Evolutionary conservation across 92 coral and sea anemone species (phyloP).

Genomic region (Phymanthus crucifer): DNA sequence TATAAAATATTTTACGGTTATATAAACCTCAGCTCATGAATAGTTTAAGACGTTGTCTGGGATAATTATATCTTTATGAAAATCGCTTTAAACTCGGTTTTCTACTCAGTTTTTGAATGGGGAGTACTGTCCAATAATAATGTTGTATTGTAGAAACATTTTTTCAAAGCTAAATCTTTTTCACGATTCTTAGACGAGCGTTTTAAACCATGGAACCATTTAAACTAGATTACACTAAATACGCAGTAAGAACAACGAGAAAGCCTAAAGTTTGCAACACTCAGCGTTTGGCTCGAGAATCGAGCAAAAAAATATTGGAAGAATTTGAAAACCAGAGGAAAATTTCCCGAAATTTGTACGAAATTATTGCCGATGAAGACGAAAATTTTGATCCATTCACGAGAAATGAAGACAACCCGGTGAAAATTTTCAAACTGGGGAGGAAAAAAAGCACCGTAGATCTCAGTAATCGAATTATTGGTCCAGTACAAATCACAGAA

Average conservation of each 20-base stretch:
- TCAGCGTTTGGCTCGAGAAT: constrained; percentile 36
- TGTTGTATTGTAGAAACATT: too few relatives aligned
- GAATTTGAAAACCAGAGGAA: constrained; percentile 2
- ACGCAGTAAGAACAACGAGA: neutral
- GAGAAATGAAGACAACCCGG: constrained; percentile 37
- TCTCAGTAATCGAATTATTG: constrained; percentile 45
- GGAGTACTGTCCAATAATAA: too few relatives aligned
- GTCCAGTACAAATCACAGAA: constrained; percentile 43
- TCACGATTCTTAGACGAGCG: neutral
- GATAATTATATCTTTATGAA: too few relatives aligned
- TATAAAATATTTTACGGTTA: too few relatives aligned
- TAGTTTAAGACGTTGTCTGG: too few relatives aligned
- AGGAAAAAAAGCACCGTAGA: constrained; percentile 33
- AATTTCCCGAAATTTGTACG: neutral
- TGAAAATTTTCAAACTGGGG: constrained; percentile 49
- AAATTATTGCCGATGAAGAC: neutral
- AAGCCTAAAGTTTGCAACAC: constrained; percentile 50
- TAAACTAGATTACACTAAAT: constrained; percentile 12
- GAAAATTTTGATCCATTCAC: constrained; percentile 2
- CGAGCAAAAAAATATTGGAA: constrained; percentile 29
- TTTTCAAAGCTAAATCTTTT: too few relatives aligned
- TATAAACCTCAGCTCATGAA: too few relatives aligned
- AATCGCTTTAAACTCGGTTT: too few relatives aligned
- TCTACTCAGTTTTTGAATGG: too few relatives aligned
- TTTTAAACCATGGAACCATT: constrained; percentile 14